Conservation (phyloP, 2,113 vertebrate species). For the Accipiter cooperii region DNA sequence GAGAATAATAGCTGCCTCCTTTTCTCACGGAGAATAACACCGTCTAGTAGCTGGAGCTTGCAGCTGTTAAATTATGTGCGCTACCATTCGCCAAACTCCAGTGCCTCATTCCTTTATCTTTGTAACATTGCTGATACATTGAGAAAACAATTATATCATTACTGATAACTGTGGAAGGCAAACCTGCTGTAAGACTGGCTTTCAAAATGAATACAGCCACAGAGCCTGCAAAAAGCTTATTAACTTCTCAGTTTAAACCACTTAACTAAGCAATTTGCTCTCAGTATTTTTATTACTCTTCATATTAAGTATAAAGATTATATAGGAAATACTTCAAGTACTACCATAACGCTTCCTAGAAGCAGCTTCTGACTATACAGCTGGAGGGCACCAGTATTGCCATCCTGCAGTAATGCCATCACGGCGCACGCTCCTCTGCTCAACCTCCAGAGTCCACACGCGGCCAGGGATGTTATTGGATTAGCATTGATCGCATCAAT, state of each 20-base stretch:
- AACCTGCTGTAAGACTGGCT: neutral
- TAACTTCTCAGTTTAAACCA: neutral
- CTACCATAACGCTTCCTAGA: rapidly evolving
- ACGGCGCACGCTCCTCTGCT: rapidly evolving
- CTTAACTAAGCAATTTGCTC: neutral
- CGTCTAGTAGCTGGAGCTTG: neutral
- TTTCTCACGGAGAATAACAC: neutral
- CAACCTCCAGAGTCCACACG: rapidly evolving
- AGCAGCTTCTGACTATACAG: neutral
- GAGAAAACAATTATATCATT: neutral
- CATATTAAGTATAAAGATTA: neutral
- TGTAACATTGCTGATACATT: neutral
- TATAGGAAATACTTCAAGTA: rapidly evolving
- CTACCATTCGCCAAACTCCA: neutral
- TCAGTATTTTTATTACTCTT: neutral
- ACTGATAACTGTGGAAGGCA: neutral
- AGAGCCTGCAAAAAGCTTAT: neutral
- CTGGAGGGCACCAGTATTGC: rapidly evolving
- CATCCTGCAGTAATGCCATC: rapidly evolving
- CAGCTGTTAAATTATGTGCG: neutral
- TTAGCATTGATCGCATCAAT: rapidly evolving
- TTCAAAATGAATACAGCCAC: neutral
- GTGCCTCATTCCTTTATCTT: neutral
- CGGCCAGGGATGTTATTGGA: rapidly evolving
- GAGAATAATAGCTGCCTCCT: neutral